Evolutionary conservation across 2,113 vertebrate genomes (phyloP).

Genomic region (Menura novaehollandiae): DNA sequence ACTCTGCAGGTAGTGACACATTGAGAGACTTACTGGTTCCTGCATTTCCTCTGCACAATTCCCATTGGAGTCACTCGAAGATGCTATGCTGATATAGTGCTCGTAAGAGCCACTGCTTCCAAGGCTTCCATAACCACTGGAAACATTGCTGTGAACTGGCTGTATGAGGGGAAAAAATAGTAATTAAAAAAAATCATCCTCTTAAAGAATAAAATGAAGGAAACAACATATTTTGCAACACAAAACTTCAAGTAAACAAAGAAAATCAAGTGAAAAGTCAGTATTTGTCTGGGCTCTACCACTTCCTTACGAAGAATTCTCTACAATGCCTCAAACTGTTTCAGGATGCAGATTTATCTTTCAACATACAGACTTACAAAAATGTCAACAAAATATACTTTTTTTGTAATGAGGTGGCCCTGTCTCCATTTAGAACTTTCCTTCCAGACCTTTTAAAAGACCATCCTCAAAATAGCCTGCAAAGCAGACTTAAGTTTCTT

Average conservation of each 20-base stretch:
- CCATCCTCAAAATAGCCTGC: background rate
- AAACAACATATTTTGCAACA: background rate
- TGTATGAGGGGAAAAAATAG: background rate
- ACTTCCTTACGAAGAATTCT: background rate
- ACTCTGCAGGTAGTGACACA: background rate
- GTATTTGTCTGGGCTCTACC: background rate
- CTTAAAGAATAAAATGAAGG: background rate
- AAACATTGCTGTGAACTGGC: constrained; percentile 85
- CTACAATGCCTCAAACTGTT: background rate
- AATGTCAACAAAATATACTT: background rate
- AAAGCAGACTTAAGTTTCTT: background rate
- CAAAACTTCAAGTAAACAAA: background rate
- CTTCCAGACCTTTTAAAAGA: background rate
- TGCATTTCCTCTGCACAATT: constrained; percentile 46
- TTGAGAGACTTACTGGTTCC: constrained; percentile 41
- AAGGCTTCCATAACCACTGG: constrained; percentile 86
- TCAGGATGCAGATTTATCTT: background rate
- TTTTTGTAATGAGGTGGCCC: background rate
- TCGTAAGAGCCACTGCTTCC: constrained; percentile 86
- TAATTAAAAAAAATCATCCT: background rate
- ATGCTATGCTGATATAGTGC: constrained; percentile 79
- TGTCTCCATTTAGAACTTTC: background rate
- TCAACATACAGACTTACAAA: background rate
- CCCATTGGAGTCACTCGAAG: constrained; percentile 83
- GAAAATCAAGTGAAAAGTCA: background rate